Evolutionary conservation across 2,888 invertebrate genomes (phyloP), one percentile per base, ranked within the genome.

Genomic region (Meganola albula): DNA sequence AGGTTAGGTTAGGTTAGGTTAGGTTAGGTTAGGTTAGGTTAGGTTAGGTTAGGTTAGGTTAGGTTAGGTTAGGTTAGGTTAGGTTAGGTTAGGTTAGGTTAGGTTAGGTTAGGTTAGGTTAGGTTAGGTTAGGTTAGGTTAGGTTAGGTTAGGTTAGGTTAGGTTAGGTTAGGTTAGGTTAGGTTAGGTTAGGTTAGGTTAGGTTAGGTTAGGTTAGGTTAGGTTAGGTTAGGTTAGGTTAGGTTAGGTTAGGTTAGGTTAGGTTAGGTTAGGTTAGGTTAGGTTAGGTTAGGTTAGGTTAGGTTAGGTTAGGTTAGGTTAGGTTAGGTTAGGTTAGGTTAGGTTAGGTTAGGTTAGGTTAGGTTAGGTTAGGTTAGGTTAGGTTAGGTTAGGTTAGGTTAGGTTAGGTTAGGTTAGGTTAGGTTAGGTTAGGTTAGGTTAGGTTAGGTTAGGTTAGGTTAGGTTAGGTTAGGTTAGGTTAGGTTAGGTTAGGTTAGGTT

Each of bases 151-250:
- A 37, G 42, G 42, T 38, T 42, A 37, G 42, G 42, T 37, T 41
- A 41, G 37, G 41, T 34, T 39, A 38, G 42, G 44, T 44, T 40
- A 32, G 44, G 44, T 32, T 32, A 32, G 38, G 44, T 45, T 45
- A 40, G 47, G 41, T 47, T 44, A 38, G 44, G 45, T 44, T 47
- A 44, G 45, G 49, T 44, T 49, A 41, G 45, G 45, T 48, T 48
- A 36, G 48, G 43, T 37, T 37, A 42, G 44, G 47, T 48, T 48
- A 39, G 44, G 47, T 47, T 49, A 39, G 48, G 56, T 50, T 48
- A 44, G 50, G 53, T 49, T 47, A 48, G 47, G 45, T 51, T 40
- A 40, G 50, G 44, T 48, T 51, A 38, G 50, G 50, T 44, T 46
- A 37, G 44, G 44, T 37, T 44, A 35, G 45, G 53, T 39, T 52